Evolutionary conservation across 2,113 vertebrate genomes (phyloP).

Genomic region (Brienomyrus longianalis): DNA sequence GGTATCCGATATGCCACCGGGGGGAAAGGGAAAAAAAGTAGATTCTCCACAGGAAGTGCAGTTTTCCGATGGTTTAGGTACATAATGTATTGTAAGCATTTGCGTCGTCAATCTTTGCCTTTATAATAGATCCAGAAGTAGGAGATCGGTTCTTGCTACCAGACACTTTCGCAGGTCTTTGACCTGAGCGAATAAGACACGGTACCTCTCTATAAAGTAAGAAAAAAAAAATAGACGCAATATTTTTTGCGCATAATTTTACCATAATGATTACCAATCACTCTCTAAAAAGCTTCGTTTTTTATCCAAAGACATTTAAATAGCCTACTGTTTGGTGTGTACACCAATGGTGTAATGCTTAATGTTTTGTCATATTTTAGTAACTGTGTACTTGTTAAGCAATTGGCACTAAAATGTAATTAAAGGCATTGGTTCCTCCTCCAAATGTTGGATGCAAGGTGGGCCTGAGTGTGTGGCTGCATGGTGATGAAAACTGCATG

Average conservation of each 20-base stretch:
- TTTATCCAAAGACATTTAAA: not conserved
- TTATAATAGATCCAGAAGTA: not conserved
- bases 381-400: not conserved
- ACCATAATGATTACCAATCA: not conserved
- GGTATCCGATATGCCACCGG: slow-evolving; percentile 33
- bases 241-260: not conserved
- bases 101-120: not conserved
- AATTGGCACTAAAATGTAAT: not conserved
- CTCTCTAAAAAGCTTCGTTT: not conserved
- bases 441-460: not conserved
- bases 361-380: not conserved
- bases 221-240: not conserved
- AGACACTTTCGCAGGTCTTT: not conserved
- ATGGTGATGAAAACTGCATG: not conserved
- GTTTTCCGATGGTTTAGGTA: slow-evolving; percentile 1
- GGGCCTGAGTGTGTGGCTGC: not conserved
- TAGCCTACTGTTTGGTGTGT: not conserved
- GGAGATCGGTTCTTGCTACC: not conserved
- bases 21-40: not conserved
- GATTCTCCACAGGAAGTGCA: not conserved
- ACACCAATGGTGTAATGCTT: not conserved
- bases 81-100: not conserved
- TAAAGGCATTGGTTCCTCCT: not conserved
- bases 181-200: not conserved
- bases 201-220: not conserved